Evolutionary conservation across 1,140 invertebrate species (phyloP).

Genomic region (Globodera ellingtonae): DNA sequence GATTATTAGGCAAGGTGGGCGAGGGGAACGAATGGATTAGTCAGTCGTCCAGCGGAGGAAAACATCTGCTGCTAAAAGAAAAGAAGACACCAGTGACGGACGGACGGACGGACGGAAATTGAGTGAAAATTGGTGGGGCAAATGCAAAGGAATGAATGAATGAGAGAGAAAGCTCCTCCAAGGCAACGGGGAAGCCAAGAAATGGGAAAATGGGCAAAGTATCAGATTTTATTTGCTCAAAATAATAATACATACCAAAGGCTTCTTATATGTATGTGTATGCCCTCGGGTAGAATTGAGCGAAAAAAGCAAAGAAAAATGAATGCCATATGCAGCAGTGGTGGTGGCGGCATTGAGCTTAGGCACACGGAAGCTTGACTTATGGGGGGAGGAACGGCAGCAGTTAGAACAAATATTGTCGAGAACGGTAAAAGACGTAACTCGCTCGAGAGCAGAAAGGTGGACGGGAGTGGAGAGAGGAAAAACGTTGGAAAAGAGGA

Average conservation of each 20-base stretch:
- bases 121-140: background rate
- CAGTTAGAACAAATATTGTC: background rate
- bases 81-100: background rate
- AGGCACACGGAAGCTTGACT: too few species aligned
- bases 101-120: background rate
- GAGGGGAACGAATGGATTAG: background rate
- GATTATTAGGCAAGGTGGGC: background rate
- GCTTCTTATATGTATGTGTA: too few species aligned
- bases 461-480: background rate
- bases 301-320: background rate
- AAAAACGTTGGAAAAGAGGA: too few species aligned
- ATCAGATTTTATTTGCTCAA: slow-evolving; percentile 1
- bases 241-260: background rate
- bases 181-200: background rate
- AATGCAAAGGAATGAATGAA: background rate
- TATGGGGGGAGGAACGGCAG: background rate
- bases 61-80: background rate
- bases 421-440: background rate
- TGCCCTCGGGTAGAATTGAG: background rate
- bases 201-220: background rate
- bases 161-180: too few species aligned
- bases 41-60: background rate
- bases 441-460: background rate
- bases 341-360: background rate
- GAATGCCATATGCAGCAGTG: background rate